Conservation (phyloP, 2,888 invertebrate species). For the Heteromurus nitidus region DNA sequence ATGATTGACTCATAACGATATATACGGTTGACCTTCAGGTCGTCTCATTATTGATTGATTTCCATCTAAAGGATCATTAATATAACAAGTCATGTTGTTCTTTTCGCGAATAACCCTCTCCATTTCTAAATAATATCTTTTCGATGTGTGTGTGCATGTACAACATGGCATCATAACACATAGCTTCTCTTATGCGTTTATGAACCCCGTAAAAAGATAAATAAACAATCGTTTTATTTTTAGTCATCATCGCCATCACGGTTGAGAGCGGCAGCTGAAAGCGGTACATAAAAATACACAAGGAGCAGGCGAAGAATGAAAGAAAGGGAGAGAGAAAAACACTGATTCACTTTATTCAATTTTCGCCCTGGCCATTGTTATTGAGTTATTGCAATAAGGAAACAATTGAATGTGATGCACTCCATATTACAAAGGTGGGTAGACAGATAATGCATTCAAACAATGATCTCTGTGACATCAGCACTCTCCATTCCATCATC, state of each 20-base stretch:
- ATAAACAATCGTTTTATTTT: constrained; percentile 15
- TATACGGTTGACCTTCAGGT: constrained; percentile 18
- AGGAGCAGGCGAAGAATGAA: too few relatives aligned
- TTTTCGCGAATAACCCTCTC: too few relatives aligned
- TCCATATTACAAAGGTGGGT: constrained; percentile 3
- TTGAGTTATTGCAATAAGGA: constrained; percentile 32
- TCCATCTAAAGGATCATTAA: constrained; percentile 24
- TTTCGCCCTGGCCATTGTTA: neutral
- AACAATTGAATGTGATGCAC: constrained; percentile 13
- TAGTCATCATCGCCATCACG: constrained; percentile 17
- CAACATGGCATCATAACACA: too few relatives aligned
- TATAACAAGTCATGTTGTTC: constrained; percentile 14
- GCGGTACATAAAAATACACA: neutral
- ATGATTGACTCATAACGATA: constrained; percentile 26
- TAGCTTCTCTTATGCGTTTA: too few relatives aligned
- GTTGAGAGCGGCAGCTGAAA: neutral
- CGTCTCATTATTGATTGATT: constrained; percentile 15
- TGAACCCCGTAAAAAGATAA: too few relatives aligned
- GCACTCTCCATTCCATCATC: constrained; percentile 13
- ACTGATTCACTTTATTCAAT: neutral
- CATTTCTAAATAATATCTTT: too few relatives aligned
- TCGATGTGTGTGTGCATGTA: too few relatives aligned
- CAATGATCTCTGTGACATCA: constrained; percentile 23
- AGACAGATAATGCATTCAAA: neutral
- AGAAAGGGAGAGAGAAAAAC: too few relatives aligned